Evolutionary conservation across 23 tunicate species (phyloP), one percentile per base, ranked within the genome.

Genomic region (Oikopleura dioica): DNA sequence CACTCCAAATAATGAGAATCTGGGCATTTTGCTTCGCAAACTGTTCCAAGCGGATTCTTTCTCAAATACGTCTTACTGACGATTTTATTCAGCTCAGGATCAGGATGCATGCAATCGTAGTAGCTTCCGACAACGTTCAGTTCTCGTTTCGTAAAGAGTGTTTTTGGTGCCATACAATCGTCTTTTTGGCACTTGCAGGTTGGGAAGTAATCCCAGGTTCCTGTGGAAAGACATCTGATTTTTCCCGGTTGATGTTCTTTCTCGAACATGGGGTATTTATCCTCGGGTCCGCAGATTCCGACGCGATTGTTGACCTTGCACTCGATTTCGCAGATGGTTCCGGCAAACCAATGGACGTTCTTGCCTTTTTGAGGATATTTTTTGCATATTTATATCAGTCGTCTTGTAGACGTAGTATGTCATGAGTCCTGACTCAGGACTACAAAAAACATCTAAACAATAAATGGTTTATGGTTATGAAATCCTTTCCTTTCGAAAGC

Each of bases 191-290:
- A 63, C 26, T 63, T 63, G 33, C 72, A 63, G 2, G 26, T 31
- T 63, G 72, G 72, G 5, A 2, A 63, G 26, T 63, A 63, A 28
- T 63, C 72, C 72, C 72, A 63, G 2, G 16, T 63, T 63, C 72
- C 72, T 12, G 72, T 63, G 4, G 72, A 63, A 12, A 63, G 33
- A 63, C 72, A 63, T 2, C 72, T 23, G 26, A 63, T 63, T 63
- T 63, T 63, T 63, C 72, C 72, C 33, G 72, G 72, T 28, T 63
- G 72, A 2, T 23, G 16, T 63, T 5, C 33, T 2, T 23, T 23
- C 5, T 63, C 72, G 72, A 12, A 23, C 72, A 63, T 63, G 2
- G 72, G 72, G 33, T 63, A 63, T 2, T 23, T 28, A 28, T 63
- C 72, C 4, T 2, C 33, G 2, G 72, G 72, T 28, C 72, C 72